phyloP scores from a whole-genome alignment of 2,113 vertebrate species.

The Sialia sialis region DNA sequence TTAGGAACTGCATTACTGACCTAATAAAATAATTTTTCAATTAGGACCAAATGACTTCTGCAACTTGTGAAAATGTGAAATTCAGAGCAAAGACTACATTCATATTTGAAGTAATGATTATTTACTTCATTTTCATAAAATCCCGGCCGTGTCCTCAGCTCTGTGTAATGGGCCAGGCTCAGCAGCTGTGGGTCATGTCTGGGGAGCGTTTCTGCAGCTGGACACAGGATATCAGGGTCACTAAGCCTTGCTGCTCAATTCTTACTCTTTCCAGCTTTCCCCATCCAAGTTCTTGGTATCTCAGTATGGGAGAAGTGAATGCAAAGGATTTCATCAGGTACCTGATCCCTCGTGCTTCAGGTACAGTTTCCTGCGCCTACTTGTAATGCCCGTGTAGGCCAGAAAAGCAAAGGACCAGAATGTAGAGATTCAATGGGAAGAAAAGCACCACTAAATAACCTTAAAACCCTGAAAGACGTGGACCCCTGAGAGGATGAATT shows the following conservation, averaged over 20 bases:
- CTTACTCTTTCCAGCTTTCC: background rate
- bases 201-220: rapidly evolving
- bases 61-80: background rate
- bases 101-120: background rate
- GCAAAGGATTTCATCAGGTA: background rate
- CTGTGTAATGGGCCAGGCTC: background rate
- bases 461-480: background rate
- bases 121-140: background rate
- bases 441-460: background rate
- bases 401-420: background rate
- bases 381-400: background rate
- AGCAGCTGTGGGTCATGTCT: background rate
- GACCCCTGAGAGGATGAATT: background rate
- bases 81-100: background rate
- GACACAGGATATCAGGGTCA: background rate
- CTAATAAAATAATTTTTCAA: slow-evolving; percentile 10
- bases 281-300: background rate
- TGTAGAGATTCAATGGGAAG: background rate
- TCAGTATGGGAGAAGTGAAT: background rate
- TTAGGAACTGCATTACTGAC: background rate
- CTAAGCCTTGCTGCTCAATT: background rate
- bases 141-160: background rate
- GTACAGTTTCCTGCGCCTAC: background rate
- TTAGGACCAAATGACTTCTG: background rate
- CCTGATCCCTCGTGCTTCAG: background rate